Conservation (phyloP, 2,888 invertebrate genomes). For the Cheilosia variabilis region DNA sequence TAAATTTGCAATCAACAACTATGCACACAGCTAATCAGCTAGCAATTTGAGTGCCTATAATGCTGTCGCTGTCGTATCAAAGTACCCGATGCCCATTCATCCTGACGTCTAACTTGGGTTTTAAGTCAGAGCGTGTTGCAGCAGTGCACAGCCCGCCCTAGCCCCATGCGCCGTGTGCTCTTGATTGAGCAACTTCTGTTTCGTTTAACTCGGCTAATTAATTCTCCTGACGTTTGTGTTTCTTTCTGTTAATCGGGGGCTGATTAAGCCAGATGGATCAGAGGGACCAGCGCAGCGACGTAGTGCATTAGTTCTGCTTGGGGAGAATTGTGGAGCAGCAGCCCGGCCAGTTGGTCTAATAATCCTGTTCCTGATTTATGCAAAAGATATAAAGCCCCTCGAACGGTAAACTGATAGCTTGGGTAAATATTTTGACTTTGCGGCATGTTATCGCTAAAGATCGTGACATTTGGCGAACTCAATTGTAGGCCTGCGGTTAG, state of each 20-base stretch:
- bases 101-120: conserved; percentile 72
- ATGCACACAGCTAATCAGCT: conserved; percentile 71
- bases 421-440: conserved; percentile 74
- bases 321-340: conserved; percentile 66
- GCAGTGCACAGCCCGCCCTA: conserved; percentile 15
- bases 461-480: conserved; percentile 65
- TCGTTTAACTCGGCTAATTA: conserved; percentile 70
- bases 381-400: conserved; percentile 1
- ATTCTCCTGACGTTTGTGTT: conserved; percentile 71
- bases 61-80: conserved; percentile 69
- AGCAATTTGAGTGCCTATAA: conserved; percentile 67
- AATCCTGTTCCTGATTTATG: conserved; percentile 40
- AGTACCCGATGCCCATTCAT: conserved; percentile 60
- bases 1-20: conserved; percentile 73
- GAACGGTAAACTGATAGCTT: conserved; percentile 59
- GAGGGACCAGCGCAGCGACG: conserved; percentile 8
- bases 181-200: conserved; percentile 60
- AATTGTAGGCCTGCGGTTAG: conserved; percentile 31
- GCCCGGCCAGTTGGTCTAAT: conserved; percentile 34
- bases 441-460: conserved; percentile 69
- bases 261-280: conserved; percentile 62
- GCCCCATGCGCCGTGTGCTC: background rate
- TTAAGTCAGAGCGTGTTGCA: conserved; percentile 65
- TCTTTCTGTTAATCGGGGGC: conserved; percentile 30
- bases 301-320: conserved; percentile 67